Base-by-base conservation (phyloP, 2,113 vertebrate genomes). In the Tichodroma muraria region DNA sequence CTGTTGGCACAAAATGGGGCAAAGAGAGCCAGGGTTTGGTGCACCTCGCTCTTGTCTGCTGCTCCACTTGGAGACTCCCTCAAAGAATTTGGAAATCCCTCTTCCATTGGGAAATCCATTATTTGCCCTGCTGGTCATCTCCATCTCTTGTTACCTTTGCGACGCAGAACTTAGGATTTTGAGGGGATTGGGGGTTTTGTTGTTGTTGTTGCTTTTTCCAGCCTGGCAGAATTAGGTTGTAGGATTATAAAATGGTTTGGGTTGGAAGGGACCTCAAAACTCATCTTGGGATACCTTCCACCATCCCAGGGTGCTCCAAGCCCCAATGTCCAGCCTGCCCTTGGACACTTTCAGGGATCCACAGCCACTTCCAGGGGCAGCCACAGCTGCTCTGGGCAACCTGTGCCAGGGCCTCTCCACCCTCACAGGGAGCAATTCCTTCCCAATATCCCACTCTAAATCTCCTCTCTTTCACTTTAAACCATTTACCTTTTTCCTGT, bases 381-480 rank as follows among this genome's bases (percentile, higher is more conserved):
- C 45, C 69, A 47, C 69, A 60, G n/a, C 78, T 66, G 0, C 27
- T 53, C 38, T 38, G 45, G 60, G 24, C 0, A 31, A 1, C 2
- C 49, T 9, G 1, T 47, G 5, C 40, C 56, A 70, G 8, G 6
- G 6, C 13, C 5, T 59, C 0, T 0, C 3, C 37, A 44, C 13
- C 8, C n/a, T 68, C 33, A 1, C 16, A 53, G 8, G 4, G 3
- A 53, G 1, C 0, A 40, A 68, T 53, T 81, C 33, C 21, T 52
- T 53, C 61, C 24, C 11, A 18, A 15, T 11, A 35, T 31, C 24
- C 11, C 28, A 18, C 8, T 24, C 27, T 21, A 13, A 12, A 20
- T 20, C 16, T 68, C 4, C 9, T 24, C 23, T 75, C 33, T 53
- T 50, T 14, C 37, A n/a, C 9, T 45, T 33, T 4, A 37, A 75